Evolutionary conservation across 2,113 vertebrate genomes (phyloP).

Genomic region (Apus apus): DNA sequence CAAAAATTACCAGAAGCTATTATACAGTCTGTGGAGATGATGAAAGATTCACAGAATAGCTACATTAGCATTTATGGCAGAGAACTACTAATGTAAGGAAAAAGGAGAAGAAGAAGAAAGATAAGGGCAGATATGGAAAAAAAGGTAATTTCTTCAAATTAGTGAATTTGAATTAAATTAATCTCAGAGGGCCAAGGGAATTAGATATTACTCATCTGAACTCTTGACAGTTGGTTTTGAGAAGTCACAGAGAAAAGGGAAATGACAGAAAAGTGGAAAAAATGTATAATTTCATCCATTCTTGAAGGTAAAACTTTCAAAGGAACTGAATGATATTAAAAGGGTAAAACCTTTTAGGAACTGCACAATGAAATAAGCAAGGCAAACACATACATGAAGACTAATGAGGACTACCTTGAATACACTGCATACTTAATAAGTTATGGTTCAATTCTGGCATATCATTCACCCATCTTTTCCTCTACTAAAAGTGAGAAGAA

Average conservation of each 20-base stretch:
- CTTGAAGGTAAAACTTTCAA: background rate
- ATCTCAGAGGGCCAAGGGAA: background rate
- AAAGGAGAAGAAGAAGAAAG: background rate
- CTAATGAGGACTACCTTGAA: background rate
- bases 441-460: background rate
- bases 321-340: background rate
- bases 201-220: constrained; percentile 29
- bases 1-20: background rate
- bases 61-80: background rate
- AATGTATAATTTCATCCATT: background rate
- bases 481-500: background rate
- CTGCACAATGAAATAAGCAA: background rate
- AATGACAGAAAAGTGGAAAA: constrained; percentile 3
- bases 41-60: background rate
- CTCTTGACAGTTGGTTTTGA: constrained; percentile 28
- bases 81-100: background rate
- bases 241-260: background rate
- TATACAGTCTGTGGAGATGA: background rate
- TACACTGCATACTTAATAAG: fast-evolving
- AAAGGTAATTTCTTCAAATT: constrained; percentile 9
- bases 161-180: constrained; percentile 12
- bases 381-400: background rate
- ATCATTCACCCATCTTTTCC: background rate
- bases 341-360: background rate
- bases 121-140: background rate